Base-by-base conservation (phyloP, 1,140 invertebrate genomes). In the Batillaria attramentaria region DNA sequence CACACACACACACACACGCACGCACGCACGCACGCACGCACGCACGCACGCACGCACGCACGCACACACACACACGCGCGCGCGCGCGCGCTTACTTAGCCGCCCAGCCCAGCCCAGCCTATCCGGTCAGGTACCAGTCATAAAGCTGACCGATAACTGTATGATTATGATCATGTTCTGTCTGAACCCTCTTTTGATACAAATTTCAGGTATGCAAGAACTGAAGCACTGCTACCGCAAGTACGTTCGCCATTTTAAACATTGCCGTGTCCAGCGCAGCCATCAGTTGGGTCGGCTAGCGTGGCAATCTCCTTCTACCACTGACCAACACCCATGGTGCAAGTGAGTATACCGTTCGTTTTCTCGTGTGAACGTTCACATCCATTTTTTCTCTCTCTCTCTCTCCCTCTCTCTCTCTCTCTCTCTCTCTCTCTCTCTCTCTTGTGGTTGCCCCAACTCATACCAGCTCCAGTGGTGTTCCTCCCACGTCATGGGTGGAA, bases 271-370 rank as follows among this genome's bases (percentile, higher is more conserved):
- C 39, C 79, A 79, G 39, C 72, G 72, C 3, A 31, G 41, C 0
- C 39, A 72, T 35, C 50, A 65, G 66, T 28, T 75, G 33, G 77
- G 79, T 8, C 43, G 72, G 24, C 65, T 65, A 28, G 39, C 42
- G 6, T 77, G 78, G 42, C 24, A 57, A 10, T 42, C 72, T 20
- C 57, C 68, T 33, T 4, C 76, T 3, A 39, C 66, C 2, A 35
- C 74, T 0, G 24, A n/a, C 1, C 35, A 54, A 2, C 66, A 70
- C 62, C 72, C 80, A 24, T 81, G 80, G 80, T 81, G 80, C 80
- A 81, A 81, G 80, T 81, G 70, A 68, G 80, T 81, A 6, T 35
- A 8, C 57, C n/a, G n/a, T n/a, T 73, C 41, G 24, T 33, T 46
- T 13, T 62, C 33, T 62, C 57, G n/a, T 39, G n/a, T n/a, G n/a